These are phyloP conservation scores for Phylloscopus collybita DNA, from an alignment of 2,797 vertebrate species.

Conservation along the genomic window DNA sequence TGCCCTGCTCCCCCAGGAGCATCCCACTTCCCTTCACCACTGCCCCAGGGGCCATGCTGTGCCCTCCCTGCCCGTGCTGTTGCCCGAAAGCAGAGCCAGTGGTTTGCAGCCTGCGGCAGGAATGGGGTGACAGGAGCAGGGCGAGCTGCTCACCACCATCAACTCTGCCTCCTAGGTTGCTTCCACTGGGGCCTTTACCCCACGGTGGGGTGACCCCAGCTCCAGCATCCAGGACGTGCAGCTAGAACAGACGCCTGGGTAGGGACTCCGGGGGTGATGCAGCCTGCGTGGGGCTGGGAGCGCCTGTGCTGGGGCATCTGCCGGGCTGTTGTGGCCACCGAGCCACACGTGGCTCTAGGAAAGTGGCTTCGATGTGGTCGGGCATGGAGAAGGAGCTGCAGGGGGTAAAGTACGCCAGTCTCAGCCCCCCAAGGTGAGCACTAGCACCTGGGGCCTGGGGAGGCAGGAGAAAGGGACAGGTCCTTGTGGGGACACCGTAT, in stretches of 20 bases:
- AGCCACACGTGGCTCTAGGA: background rate
- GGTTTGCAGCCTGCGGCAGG: background rate
- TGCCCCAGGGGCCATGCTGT: background rate
- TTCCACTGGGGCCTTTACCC: background rate
- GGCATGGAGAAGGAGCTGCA: background rate
- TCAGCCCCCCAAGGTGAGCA: background rate
- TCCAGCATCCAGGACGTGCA: fast-evolving
- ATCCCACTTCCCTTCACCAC: background rate
- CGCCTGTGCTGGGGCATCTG: background rate
- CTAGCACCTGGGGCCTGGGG: background rate
- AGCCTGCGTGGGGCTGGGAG: background rate
- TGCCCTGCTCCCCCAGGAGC: background rate
- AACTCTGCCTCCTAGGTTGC: background rate
- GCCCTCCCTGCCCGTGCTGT: background rate
- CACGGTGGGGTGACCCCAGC: fast-evolving
- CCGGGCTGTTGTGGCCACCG: background rate
- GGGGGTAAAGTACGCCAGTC: background rate
- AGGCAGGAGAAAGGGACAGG: background rate
- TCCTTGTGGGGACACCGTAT: background rate
- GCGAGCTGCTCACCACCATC: background rate
- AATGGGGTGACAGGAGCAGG: background rate
- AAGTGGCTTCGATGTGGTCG: background rate
- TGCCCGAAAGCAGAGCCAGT: background rate
- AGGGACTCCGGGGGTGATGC: background rate
- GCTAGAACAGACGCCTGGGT: background rate